These are phyloP conservation scores for Brachypodius melanocephalos DNA, from an alignment of 2,113 vertebrate species.

Conservation along the genomic window DNA sequence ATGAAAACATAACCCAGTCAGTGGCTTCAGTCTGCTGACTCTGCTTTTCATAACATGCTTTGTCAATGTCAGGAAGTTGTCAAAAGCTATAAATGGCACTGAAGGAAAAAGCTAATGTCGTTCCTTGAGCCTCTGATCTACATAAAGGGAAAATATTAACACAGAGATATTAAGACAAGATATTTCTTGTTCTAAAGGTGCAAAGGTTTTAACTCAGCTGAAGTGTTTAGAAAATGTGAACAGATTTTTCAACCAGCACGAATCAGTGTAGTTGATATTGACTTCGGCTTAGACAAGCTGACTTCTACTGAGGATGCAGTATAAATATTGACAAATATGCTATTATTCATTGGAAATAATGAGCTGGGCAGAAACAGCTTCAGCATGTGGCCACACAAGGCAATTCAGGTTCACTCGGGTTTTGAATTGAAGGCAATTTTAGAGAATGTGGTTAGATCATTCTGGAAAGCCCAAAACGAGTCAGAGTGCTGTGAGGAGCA, in stretches of 20 bases:
- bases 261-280: neutral
- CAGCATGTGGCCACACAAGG: neutral
- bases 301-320: neutral
- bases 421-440: neutral
- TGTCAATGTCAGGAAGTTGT: neutral
- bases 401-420: neutral
- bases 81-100: neutral
- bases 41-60: neutral
- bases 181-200: neutral
- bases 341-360: neutral
- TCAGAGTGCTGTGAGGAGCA: neutral
- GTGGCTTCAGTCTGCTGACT: neutral
- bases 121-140: neutral
- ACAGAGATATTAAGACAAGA: neutral
- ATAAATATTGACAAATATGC: slow-evolving; percentile 20
- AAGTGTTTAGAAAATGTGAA: neutral
- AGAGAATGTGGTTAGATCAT: neutral
- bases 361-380: neutral
- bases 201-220: neutral
- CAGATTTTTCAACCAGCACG: neutral
- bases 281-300: neutral
- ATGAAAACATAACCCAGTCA: neutral
- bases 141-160: neutral
- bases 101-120: neutral
- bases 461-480: neutral